Conservation (phyloP, 2,888 invertebrate species). For the Notodonta ziczac region DNA sequence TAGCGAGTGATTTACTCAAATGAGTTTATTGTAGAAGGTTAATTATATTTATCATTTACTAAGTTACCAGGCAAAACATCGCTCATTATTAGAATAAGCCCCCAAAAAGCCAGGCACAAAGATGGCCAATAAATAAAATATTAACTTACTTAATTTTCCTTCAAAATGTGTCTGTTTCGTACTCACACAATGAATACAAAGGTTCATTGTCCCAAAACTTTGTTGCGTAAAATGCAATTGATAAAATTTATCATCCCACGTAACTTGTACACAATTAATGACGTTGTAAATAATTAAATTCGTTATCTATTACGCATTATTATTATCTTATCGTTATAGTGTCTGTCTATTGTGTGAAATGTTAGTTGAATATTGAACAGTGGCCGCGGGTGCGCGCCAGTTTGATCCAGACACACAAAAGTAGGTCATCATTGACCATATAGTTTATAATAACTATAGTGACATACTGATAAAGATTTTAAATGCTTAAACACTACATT, state of each 20-base stretch:
- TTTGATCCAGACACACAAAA: constrained; percentile 1
- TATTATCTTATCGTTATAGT: constrained; percentile 5
- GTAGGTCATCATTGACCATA: neutral
- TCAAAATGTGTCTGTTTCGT: too few relatives aligned
- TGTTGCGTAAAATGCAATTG: neutral
- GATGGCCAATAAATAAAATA: too few relatives aligned
- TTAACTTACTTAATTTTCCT: too few relatives aligned
- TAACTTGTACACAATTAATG: neutral
- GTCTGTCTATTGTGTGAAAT: constrained; percentile 1
- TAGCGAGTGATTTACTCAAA: too few relatives aligned
- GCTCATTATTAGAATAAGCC: too few relatives aligned
- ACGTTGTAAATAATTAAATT: constrained; percentile 4
- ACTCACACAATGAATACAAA: neutral
- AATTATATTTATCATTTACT: too few relatives aligned
- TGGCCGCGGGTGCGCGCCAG: neutral
- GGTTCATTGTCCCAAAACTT: constrained; percentile 4
- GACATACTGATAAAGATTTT: too few relatives aligned
- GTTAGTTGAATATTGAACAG: constrained; percentile 2
- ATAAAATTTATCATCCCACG: neutral
- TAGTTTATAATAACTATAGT: neutral
- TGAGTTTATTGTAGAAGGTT: too few relatives aligned
- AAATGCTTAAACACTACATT: too few relatives aligned
- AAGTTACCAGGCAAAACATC: too few relatives aligned
- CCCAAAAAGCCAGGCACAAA: too few relatives aligned
- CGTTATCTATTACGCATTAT: constrained; percentile 8